Evolutionary conservation across 2,888 invertebrate species (phyloP), one percentile per base, ranked within the genome.

Genomic region (Platycnemis pennipes): DNA sequence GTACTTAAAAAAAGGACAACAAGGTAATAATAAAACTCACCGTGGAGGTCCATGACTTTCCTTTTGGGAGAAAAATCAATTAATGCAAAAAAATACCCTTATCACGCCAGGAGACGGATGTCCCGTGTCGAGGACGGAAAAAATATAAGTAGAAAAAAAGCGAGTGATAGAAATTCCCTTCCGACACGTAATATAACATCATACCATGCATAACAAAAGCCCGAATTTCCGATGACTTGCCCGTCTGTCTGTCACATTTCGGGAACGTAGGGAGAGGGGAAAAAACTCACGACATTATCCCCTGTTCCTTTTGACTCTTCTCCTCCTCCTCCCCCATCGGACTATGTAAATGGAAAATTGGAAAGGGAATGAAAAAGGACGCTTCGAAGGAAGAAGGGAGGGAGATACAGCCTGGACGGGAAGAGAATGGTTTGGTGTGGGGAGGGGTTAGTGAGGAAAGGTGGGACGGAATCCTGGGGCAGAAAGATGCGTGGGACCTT

Each of bases 161-260:
- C 77, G 77, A 77, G 37, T 45, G 63, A 91, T 91, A 63, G 44
- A 91, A 87, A 91, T 63, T 63, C 56, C 91, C 63, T 91, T 91
- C 91, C 56, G 63, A 91, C 91, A 91, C 91, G 91, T 91, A 91
- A 77, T 77, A 77, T 56, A 63, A 91, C 91, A 63, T 56, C 91
- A 63, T 53, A n/a, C 91, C 91, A 91, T 91, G 91, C 91, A 91
- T 91, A 91, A 44, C 91, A 91, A 91, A 91, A 91, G 77, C 77
- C 77, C 31, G 77, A 77, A 77, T 77, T 77, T 77, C 77, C 77
- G 77, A 77, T 77, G 77, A 37, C 77, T 77, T 37, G 77, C 37
- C 77, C 77, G 31, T 37, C 77, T 37, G 77, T 77, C 77, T 77
- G 77, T 77, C 77, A 77, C 77, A 77, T 37, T 77, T 77, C 77